Percentiles rank a stretch among this genome's conserved stretches.
These are phyloP conservation scores for Podilymbus podiceps DNA, from an alignment of 2,113 vertebrate genomes.

Conservation along the genomic window DNA sequence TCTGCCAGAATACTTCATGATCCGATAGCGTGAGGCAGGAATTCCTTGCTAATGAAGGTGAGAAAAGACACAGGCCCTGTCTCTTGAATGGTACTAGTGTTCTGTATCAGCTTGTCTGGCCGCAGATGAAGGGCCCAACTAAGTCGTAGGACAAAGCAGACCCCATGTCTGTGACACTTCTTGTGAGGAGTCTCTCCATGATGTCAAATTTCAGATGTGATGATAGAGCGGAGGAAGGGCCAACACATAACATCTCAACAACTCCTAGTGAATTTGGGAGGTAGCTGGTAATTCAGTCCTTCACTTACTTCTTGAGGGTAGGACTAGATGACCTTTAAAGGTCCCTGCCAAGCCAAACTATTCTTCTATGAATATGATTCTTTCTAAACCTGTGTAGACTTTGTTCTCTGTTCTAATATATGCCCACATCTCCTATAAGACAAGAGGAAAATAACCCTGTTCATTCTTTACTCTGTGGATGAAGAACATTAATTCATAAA, in stretches of 20 bases:
- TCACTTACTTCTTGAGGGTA: neutral
- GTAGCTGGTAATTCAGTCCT: neutral
- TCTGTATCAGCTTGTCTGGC: neutral
- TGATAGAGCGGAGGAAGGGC: neutral
- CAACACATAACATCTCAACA: neutral
- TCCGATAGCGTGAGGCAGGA: neutral
- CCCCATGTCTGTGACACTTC: neutral
- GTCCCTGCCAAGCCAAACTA: too few relatives aligned
- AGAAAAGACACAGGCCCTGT: neutral
- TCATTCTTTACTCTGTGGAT: neutral
- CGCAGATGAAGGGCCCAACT: neutral
- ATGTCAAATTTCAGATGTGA: neutral
- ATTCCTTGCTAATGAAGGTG: neutral
- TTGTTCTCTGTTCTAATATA: neutral
- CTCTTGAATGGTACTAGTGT: neutral
- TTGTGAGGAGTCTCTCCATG: fast-evolving
- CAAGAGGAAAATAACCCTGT: neutral
- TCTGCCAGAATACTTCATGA: neutral
- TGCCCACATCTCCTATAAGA: neutral
- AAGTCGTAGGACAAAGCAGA: neutral
- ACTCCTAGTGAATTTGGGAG: neutral
- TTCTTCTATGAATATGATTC: too few relatives aligned
- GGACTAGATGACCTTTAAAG: too few relatives aligned
- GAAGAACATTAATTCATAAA: neutral
- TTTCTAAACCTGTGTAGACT: neutral